Evolutionary conservation across 2,113 vertebrate genomes (phyloP), one percentile per base, ranked within the genome.

Genomic region (Spea bombifrons): DNA sequence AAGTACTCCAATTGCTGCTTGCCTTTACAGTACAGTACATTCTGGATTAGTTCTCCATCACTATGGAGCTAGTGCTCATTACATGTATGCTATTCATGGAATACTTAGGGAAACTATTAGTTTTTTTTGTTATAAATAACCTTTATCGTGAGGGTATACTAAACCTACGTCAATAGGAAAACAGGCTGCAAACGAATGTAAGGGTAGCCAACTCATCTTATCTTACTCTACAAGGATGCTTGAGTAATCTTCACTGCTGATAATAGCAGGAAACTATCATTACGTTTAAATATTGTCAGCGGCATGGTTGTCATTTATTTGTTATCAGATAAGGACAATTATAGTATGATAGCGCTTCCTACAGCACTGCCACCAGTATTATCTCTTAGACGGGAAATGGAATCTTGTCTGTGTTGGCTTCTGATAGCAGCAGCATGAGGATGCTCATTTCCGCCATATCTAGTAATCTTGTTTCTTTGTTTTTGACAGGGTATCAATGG

Each of bases 261-360:
- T 85, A 87, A 83, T 83, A 85, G 85, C 87, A 86, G 86, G 85
- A 88, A 86, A 85, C 85, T 85, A 81, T 86, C 85, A 87, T 87
- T 85, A 86, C 71, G 74, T 85, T 86, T 86, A 86, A 86, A 88
- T 87, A 86, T 86, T 87, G 86, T 87, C 86, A 86, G 85, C 86
- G 84, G 85, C 86, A 83, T 84, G 84, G 84, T 87, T 87, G 86
- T 85, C 78, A 87, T 86, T 87, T 85, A 87, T 88, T 85, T 53
- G 5, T 83, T 81, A 87, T 87, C 85, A 87, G 87, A 88, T 86
- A 87, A 88, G 87, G 86, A 86, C 87, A 87, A 87, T 85, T 88
- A 87, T 82, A 83, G 85, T 84, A 85, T 86, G 87, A 87, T 83
- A 85, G 83, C 83, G 87, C 87, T 86, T 7, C 83, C 85, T 84